Evolutionary conservation across 2,888 invertebrate species (phyloP).

Genomic region (Geophilus truncorum): DNA sequence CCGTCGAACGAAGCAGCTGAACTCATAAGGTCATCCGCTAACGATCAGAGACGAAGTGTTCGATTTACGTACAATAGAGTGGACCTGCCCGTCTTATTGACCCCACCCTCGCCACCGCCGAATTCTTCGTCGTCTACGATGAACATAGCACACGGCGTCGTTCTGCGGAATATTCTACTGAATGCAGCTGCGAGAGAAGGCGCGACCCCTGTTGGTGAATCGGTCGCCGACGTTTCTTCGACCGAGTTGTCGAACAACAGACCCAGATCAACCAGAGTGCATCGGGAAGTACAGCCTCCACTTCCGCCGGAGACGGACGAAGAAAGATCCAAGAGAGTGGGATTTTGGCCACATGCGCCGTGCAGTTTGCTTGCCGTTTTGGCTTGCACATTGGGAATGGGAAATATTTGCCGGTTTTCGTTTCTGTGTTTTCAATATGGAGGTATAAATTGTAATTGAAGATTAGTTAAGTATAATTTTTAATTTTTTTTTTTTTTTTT

Average conservation of each 20-base stretch:
- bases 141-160: background rate
- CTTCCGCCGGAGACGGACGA: conserved; percentile 32
- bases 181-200: background rate
- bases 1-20: background rate
- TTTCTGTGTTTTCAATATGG: conserved; percentile 82
- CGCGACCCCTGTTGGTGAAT: background rate
- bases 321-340: conserved; percentile 36
- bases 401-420: conserved; percentile 82
- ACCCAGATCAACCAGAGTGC: background rate
- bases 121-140: background rate
- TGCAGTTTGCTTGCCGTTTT: conserved; percentile 76
- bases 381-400: conserved; percentile 79
- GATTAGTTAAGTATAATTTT: background rate
- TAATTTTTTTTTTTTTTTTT: background rate
- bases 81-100: background rate
- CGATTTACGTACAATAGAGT: conserved; percentile 14
- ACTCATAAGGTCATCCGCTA: background rate
- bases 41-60: background rate
- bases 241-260: background rate
- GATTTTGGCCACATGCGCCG: conserved; percentile 50
- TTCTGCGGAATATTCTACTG: background rate
- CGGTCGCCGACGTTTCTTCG: background rate
- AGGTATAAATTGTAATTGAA: conserved; percentile 52
- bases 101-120: background rate
- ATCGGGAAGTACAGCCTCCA: background rate